phyloP scores from a whole-genome alignment of 2,888 invertebrate species.

The Drosophila affinis region DNA sequence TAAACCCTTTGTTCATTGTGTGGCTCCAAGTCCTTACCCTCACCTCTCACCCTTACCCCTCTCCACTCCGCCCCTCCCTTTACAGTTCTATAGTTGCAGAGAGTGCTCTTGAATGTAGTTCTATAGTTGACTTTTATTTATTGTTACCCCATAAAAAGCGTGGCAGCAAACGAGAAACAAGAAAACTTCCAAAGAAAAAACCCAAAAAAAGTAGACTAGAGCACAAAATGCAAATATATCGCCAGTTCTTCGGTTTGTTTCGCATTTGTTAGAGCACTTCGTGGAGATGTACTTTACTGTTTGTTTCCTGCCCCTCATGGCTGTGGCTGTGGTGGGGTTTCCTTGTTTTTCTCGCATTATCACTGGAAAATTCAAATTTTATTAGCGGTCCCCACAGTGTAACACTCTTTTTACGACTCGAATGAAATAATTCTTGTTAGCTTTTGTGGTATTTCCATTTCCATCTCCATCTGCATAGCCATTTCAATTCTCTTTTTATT shows the following conservation, averaged over 20 bases:
- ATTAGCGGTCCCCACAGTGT: constrained; percentile 9
- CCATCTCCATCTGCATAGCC: constrained; percentile 26
- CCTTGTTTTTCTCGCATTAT: constrained; percentile 12
- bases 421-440: constrained; percentile 51
- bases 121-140: constrained; percentile 37
- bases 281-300: constrained; percentile 33
- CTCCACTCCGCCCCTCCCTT: not conserved
- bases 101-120: constrained; percentile 27
- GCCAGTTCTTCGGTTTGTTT: constrained; percentile 26
- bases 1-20: constrained; percentile 54
- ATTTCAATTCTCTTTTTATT: constrained; percentile 19
- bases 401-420: constrained; percentile 59
- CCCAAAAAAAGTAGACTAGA: constrained; percentile 35
- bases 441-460: constrained; percentile 48
- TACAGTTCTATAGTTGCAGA: not conserved
- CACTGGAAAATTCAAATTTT: constrained; percentile 41
- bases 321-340: constrained; percentile 11
- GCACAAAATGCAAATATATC: constrained; percentile 46
- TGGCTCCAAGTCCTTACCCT: not conserved
- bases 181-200: constrained; percentile 41
- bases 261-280: constrained; percentile 51
- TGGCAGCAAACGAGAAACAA: constrained; percentile 7
- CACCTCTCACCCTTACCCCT: too few relatives aligned
- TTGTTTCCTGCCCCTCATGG: constrained; percentile 15
- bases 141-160: constrained; percentile 58